phyloP scores from a whole-genome alignment of 2,888 invertebrate genomes.

The Nomada fabriciana region DNA sequence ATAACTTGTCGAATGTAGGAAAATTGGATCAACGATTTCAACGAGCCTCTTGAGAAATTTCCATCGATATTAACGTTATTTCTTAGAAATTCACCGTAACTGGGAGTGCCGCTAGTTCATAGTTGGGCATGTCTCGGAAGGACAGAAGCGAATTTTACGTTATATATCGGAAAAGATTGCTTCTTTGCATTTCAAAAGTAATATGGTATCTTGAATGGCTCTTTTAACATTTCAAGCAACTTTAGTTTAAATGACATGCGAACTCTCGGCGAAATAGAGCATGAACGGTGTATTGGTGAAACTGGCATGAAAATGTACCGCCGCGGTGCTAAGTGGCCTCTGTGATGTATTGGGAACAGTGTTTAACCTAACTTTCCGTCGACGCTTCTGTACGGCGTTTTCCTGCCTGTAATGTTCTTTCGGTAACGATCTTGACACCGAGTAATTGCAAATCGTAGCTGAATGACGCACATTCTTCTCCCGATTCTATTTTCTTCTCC shows the following conservation, averaged over 20 bases:
- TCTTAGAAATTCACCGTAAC: slow-evolving; percentile 52
- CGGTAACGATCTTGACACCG: slow-evolving; percentile 27
- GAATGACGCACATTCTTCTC: slow-evolving; percentile 2
- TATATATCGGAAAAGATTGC: slow-evolving; percentile 38
- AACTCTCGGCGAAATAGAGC: slow-evolving; percentile 16
- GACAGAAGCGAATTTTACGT: slow-evolving; percentile 39
- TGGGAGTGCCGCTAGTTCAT: slow-evolving; percentile 71
- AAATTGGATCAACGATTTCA: slow-evolving; percentile 6
- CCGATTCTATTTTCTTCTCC: background rate
- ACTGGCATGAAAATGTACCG: slow-evolving; percentile 52
- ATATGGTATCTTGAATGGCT: slow-evolving; percentile 39
- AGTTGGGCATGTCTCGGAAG: slow-evolving; percentile 60
- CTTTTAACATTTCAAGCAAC: slow-evolving; percentile 19
- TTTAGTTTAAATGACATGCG: slow-evolving; percentile 37
- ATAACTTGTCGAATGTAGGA: slow-evolving; percentile 17
- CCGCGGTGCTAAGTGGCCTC: slow-evolving; percentile 54
- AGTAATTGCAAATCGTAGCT: slow-evolving; percentile 26
- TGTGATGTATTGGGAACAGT: slow-evolving; percentile 58
- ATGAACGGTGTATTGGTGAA: slow-evolving; percentile 45
- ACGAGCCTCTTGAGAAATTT: slow-evolving; percentile 14
- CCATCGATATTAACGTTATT: slow-evolving; percentile 36
- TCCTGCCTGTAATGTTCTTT: slow-evolving; percentile 46
- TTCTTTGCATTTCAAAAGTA: slow-evolving; percentile 33
- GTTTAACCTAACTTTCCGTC: slow-evolving; percentile 67
- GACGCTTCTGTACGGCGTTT: slow-evolving; percentile 60